These are phyloP conservation scores for Ectobius pallidus DNA, from an alignment of 2,888 invertebrate genomes.

Conservation along the genomic window DNA sequence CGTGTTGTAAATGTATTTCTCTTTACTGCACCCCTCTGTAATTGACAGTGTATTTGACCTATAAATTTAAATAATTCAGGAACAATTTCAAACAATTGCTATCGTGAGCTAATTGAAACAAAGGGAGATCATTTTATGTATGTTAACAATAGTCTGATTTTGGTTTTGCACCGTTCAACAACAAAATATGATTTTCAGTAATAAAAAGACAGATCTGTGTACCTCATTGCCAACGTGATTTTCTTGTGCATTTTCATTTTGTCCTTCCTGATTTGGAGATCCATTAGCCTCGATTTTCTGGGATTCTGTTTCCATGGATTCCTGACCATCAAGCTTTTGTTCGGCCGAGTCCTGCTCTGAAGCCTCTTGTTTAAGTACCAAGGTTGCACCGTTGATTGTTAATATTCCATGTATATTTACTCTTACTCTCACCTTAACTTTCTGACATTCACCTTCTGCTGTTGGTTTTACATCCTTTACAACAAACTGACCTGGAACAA, in stretches of 20 bases:
- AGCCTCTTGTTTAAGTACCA: constrained; percentile 76
- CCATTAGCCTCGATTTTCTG: constrained; percentile 50
- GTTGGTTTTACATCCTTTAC: constrained; percentile 86
- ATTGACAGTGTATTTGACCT: too few relatives aligned
- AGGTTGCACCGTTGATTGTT: constrained; percentile 82
- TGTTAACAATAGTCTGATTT: too few relatives aligned
- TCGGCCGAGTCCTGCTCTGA: constrained; percentile 49
- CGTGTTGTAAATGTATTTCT: too few relatives aligned
- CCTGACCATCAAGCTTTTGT: constrained; percentile 53
- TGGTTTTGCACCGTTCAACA: too few relatives aligned
- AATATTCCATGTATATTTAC: constrained; percentile 94
- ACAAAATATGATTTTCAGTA: too few relatives aligned
- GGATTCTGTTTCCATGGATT: constrained; percentile 58
- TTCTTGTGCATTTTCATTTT: constrained; percentile 55
- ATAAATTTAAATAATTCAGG: too few relatives aligned
- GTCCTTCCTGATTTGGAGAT: constrained; percentile 52
- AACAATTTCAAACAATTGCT: too few relatives aligned
- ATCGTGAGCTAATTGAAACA: too few relatives aligned
- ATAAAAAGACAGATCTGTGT: too few relatives aligned
- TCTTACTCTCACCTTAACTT: constrained; percentile 94
- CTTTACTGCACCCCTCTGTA: too few relatives aligned
- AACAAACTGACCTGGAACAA: constrained; percentile 71
- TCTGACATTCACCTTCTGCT: constrained; percentile 88
- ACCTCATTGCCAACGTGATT: constrained; percentile 55
- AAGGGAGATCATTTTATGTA: too few relatives aligned